These are phyloP conservation scores for Ganaspis brasiliensis DNA, from an alignment of 2,888 invertebrate species.

Conservation along the genomic window DNA sequence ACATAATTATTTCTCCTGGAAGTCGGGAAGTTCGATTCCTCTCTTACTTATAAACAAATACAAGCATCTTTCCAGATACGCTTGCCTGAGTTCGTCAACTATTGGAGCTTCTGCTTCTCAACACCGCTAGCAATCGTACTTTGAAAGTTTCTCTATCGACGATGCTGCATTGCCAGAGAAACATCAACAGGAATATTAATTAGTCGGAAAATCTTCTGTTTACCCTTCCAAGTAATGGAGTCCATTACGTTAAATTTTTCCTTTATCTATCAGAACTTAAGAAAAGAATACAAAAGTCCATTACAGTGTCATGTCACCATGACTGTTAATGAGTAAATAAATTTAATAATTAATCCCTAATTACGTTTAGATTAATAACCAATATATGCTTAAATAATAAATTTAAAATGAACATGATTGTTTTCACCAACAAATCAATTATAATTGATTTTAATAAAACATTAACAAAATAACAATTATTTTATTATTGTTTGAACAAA, in stretches of 20 bases:
- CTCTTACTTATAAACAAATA: constrained; percentile 35
- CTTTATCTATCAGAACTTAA: no score
- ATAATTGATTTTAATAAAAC: no score
- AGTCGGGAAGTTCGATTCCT: constrained; percentile 17
- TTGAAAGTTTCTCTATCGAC: constrained; percentile 52
- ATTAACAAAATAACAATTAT: no score
- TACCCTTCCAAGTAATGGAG: constrained; percentile 50
- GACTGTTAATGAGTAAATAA: no score
- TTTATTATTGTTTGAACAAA: no score
- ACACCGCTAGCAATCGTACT: constrained; percentile 51
- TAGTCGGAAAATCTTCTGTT: constrained; percentile 63
- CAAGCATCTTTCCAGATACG: background rate
- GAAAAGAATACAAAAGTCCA: no score
- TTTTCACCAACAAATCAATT: no score
- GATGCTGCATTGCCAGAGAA: constrained; percentile 57
- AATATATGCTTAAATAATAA: no score
- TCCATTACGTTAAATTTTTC: constrained; percentile 47
- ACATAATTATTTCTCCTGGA: constrained; percentile 18
- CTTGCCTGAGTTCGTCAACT: constrained; percentile 16
- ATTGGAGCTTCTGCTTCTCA: constrained; percentile 45
- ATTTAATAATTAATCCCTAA: no score
- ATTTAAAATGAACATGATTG: no score
- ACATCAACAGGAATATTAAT: constrained; percentile 78
- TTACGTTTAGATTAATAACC: no score
- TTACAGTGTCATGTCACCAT: no score